Evolutionary conservation across 2,888 invertebrate genomes (phyloP).

Genomic region (Monochamus alternatus): DNA sequence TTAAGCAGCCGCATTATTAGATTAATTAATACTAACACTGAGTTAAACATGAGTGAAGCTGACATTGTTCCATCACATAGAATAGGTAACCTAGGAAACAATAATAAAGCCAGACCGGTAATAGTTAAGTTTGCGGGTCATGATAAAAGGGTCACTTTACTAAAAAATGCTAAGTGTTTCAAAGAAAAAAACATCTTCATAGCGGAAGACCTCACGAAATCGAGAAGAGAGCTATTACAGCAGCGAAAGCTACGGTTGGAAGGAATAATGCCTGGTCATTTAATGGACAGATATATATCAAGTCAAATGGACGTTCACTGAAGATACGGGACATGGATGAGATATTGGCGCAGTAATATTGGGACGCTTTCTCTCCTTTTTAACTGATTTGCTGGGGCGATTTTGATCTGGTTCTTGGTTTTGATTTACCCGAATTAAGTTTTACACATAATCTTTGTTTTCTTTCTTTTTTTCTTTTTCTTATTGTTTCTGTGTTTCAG

Average conservation of each 20-base stretch:
- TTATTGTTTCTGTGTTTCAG: no score
- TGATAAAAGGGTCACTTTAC: background rate
- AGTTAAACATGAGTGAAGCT: background rate
- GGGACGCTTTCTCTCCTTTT: background rate
- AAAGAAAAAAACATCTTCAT: conserved; percentile 22
- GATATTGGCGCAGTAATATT: background rate
- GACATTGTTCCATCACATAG: background rate
- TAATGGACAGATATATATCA: conserved; percentile 20
- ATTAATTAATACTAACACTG: background rate
- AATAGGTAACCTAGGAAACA: no score
- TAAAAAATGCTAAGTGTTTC: conserved; percentile 4
- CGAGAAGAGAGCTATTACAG: conserved; percentile 16
- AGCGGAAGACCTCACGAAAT: conserved; percentile 23
- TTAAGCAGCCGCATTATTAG: background rate
- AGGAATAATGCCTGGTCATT: conserved; percentile 23
- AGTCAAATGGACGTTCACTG: background rate
- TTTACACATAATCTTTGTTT: no score
- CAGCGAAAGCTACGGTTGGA: conserved; percentile 17
- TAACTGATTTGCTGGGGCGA: background rate
- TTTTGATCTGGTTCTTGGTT: no score
- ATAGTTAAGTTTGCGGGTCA: background rate
- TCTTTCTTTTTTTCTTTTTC: no score
- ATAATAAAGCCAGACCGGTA: background rate
- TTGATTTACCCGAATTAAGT: no score
- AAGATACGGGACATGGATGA: background rate